Conservation (phyloP, 1,140 invertebrate genomes). For the Chionoecetes opilio region DNA sequence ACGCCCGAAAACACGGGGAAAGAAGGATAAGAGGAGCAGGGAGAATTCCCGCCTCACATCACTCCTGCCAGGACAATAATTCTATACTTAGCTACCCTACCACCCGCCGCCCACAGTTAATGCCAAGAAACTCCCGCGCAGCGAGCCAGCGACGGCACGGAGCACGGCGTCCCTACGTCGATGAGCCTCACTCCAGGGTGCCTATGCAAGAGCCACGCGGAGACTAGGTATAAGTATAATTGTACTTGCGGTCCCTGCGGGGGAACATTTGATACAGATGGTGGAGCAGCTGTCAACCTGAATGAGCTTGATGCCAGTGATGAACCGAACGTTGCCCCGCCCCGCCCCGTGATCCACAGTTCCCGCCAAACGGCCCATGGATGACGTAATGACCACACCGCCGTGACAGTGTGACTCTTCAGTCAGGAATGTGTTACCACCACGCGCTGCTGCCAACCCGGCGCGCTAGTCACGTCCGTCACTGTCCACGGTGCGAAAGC, state of each 20-base stretch:
- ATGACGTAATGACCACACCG: constrained; percentile 49
- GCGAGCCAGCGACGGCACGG: not conserved
- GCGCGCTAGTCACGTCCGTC: not conserved
- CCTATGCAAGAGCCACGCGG: not conserved
- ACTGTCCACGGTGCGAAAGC: not conserved
- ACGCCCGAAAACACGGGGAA: too few relatives aligned
- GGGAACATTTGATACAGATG: too few relatives aligned
- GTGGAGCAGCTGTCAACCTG: too few relatives aligned
- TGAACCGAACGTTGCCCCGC: not conserved
- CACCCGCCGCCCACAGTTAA: not conserved
- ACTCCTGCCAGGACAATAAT: not conserved
- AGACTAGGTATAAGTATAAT: too few relatives aligned
- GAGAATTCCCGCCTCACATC: not conserved
- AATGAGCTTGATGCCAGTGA: too few relatives aligned
- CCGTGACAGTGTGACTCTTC: not conserved
- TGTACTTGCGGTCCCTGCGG: too few relatives aligned
- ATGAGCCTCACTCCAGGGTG: not conserved
- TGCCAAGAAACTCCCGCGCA: not conserved
- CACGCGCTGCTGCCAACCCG: not conserved
- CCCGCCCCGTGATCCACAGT: not conserved
- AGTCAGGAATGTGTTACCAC: not conserved
- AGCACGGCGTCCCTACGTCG: not conserved
- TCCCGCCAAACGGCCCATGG: not conserved
- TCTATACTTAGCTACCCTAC: not conserved
- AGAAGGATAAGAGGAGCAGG: not conserved